phyloP scores from a whole-genome alignment of 2,888 invertebrate species.

The Lepetodrilus schrolli region DNA sequence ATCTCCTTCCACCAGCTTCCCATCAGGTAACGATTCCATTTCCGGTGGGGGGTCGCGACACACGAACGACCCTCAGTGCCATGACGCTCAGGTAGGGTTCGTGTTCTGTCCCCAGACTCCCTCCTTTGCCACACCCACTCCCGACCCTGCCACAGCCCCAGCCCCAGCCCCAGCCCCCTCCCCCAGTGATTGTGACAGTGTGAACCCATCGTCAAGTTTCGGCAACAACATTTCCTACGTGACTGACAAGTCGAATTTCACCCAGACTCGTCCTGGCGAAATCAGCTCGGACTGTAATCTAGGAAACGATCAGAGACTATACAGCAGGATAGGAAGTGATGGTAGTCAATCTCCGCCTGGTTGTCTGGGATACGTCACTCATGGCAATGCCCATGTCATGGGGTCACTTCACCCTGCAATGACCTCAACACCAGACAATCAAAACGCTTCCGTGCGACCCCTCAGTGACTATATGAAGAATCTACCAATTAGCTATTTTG shows the following conservation, averaged over 20 bases:
- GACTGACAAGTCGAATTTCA: not conserved
- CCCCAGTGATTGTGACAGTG: not conserved
- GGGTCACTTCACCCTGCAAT: not conserved
- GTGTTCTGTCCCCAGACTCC: not conserved
- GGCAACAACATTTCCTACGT: not conserved
- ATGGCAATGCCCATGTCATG: not conserved
- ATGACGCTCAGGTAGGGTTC: not conserved
- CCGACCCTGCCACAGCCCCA: not conserved
- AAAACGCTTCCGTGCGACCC: not conserved
- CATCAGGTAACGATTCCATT: not conserved
- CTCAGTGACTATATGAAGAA: conserved; percentile 35
- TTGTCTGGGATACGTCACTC: not conserved
- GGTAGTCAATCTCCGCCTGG: not conserved
- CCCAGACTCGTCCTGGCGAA: not conserved
- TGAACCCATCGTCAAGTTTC: not conserved
- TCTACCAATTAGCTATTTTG: conserved; percentile 30
- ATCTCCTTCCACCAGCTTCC: not conserved
- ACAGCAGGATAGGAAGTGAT: not conserved
- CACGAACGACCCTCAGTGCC: not conserved
- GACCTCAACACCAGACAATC: not conserved
- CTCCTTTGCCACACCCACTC: no score
- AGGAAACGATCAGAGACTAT: not conserved
- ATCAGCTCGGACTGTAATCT: not conserved
- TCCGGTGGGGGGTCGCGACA: not conserved
- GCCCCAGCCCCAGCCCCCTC: not conserved